Conservation (phyloP, 2,113 vertebrate species). For the Oryzias javanicus region DNA sequence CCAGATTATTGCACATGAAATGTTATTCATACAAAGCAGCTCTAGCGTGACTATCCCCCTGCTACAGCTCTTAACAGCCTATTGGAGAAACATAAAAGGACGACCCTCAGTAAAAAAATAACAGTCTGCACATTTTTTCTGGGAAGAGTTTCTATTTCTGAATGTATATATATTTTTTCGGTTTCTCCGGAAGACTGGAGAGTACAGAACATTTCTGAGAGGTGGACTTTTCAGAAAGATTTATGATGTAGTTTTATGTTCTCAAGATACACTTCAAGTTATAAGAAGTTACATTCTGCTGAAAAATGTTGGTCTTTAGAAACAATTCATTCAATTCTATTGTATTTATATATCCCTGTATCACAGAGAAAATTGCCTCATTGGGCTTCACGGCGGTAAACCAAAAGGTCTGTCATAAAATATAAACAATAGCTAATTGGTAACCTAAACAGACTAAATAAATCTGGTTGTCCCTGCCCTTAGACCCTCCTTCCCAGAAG, state of each 20-base stretch:
- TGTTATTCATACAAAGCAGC: conserved; percentile 75
- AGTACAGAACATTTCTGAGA: too few relatives aligned
- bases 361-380: too few relatives aligned
- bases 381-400: too few relatives aligned
- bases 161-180: conserved; percentile 32
- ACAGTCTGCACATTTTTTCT: conserved; percentile 55
- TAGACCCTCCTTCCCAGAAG: too few relatives aligned
- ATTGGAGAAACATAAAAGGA: conserved; percentile 71
- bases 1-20: conserved; percentile 78
- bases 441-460: too few relatives aligned
- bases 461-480: too few relatives aligned
- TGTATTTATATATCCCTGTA: too few relatives aligned
- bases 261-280: not conserved
- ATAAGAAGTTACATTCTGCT: not conserved
- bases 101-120: conserved; percentile 70
- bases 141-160: conserved; percentile 47
- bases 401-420: too few relatives aligned
- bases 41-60: conserved; percentile 72
- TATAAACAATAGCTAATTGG: too few relatives aligned
- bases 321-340: too few relatives aligned
- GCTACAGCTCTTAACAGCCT: conserved; percentile 68
- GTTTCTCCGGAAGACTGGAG: not conserved
- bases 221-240: too few relatives aligned
- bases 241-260: too few relatives aligned
- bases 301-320: not conserved